Conservation (phyloP, 2,797 vertebrate species). For the Balearica regulorum region DNA sequence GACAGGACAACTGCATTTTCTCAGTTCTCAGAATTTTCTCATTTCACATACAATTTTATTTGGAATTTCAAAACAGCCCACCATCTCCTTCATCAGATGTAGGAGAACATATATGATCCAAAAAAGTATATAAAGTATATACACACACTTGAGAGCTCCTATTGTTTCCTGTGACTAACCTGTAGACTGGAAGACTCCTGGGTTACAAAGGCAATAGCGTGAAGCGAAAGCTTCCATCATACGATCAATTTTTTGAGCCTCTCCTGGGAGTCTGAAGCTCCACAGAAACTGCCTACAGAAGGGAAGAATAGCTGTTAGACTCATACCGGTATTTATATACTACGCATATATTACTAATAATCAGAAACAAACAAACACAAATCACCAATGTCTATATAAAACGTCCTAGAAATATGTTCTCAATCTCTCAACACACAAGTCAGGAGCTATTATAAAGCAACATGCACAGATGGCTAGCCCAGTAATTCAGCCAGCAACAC, state of each 20-base stretch:
- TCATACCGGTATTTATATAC: background rate
- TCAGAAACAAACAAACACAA: background rate
- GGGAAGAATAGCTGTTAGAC: background rate
- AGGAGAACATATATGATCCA: background rate
- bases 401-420: conserved; percentile 19
- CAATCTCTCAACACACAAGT: conserved; percentile 35
- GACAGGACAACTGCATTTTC: background rate
- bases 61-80: background rate
- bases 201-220: conserved; percentile 96
- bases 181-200: conserved; percentile 97
- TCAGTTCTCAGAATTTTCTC: background rate
- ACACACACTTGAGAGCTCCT: background rate
- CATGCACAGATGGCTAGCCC: conserved; percentile 63
- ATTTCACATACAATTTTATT: background rate
- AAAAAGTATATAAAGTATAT: background rate
- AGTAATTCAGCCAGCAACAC: conserved; percentile 60
- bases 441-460: conserved; percentile 49
- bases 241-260: conserved; percentile 98
- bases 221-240: conserved; percentile 99
- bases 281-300: conserved; percentile 92
- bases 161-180: conserved; percentile 72
- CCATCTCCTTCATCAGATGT: background rate
- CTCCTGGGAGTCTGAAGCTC: conserved; percentile 95
- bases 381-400: background rate
- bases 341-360: background rate